Evolutionary conservation across 2,113 vertebrate genomes (phyloP), one percentile per base, ranked within the genome.

Genomic region (Melanerpes formicivorus): DNA sequence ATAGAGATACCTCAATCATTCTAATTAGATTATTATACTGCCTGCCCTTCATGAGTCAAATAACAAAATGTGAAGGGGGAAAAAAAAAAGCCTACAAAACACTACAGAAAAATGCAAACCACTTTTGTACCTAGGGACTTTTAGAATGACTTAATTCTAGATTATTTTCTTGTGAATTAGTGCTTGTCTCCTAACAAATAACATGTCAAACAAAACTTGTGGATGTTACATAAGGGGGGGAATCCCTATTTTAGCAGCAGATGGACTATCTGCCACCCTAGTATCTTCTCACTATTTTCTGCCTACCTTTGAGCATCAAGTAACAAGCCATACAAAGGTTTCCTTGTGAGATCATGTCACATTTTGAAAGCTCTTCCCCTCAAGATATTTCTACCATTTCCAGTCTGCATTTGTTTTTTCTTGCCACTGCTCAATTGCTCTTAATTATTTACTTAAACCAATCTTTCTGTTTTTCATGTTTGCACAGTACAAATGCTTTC

Each of bases 381-480:
- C 60, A 64, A 17, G 46, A 5, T 74, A 93, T 80, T 71, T 85
- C 32, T 89, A 34, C 13, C 26, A n/a, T 64, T 92, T 90, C 72
- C 72, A 94, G 58, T 7, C 32, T 54, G 1, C 55, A 80, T 87
- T 92, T 95, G 80, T 25, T 85, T 92, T 89, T 75, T 62, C 54
- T 91, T 88, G 79, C 80, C 72, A 87, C 14, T 1, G 1, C n/a
- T 84, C 78, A 89, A 48, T 54, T 80, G 25, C 48, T 87, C 46
- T 76, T 63, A 70, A 79, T 87, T 82, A 87, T 82, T 90, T 84
- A 87, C 25, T 71, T 17, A 56, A 87, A 90, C 80, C 29, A 80
- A 78, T 26, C 34, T 48, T 17, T 54, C 79, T 92, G 67, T n/a
- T 91, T 65, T 62, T 27, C 76, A 29, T 48, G 40, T 80, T 87